Base-by-base conservation (phyloP, 2,888 invertebrate genomes). In the Ephialtes manifestator region DNA sequence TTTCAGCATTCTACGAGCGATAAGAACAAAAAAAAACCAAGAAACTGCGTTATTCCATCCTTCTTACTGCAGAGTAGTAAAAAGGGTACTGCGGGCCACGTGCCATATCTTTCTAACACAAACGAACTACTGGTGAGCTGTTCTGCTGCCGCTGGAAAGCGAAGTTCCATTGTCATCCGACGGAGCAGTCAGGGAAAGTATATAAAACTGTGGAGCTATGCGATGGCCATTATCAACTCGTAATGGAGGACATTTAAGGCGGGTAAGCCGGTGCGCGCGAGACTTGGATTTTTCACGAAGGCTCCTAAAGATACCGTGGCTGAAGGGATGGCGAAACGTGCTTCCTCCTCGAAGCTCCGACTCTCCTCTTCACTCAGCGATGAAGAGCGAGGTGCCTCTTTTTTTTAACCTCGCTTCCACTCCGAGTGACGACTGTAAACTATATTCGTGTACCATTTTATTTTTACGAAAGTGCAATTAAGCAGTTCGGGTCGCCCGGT, bases 191-290 rank as follows among this genome's bases (percentile, higher is more conserved):
- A 35, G 43, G 78, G 70, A 77, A 70, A 46, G 51, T 51, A 51
- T 70, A 70, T 78, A 78, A 78, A 78, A 78, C 55, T 60, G 60
- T 28, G 18, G 68, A 78, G 31, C 48, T 35, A 31, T 20, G 35
- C 70, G 46, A 35, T 63, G 70, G 78, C 78, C 70, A 78, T 78
- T 78, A 78, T 78, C 78, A 78, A 71, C 60, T 70, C 58, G 70
- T 60, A 78, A 78, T 78, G 63, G 78, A 78, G 70, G 70, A 70
- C 78, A 63, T 78, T 71, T 60, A 35, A 70, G 78, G 35, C 48
- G 60, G 63, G 70, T 70, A 39, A 78, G 58, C 70, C 13, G 20
- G 31, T 60, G 20, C 24, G 39, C 48, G 60, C 43, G n/a, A 78
- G 31, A 70, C 15, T 58, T 48, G 70, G 60, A 60, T 70, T 51